A percentile compares a stretch with the other conserved stretches of the same genome.
Evolutionary conservation across 2,888 invertebrate species (phyloP).

Genomic region (Rhimphoctona megacephalus): DNA sequence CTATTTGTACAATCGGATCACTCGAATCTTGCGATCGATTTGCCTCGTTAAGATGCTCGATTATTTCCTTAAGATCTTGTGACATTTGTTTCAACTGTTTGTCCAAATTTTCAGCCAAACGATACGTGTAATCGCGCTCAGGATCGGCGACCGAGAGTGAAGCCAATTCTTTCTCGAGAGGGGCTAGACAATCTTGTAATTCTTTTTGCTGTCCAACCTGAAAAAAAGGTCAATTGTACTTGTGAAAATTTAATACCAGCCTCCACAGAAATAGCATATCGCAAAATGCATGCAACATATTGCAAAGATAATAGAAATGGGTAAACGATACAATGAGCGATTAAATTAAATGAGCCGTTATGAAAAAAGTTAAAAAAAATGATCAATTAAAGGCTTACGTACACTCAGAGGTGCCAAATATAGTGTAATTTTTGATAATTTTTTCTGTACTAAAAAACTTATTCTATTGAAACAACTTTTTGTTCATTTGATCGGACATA

Average conservation of each 20-base stretch:
- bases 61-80: slow-evolving; percentile 97
- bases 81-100: slow-evolving; percentile 97
- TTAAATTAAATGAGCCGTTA: not conserved
- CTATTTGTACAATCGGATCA: slow-evolving; percentile 96
- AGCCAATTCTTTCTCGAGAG: slow-evolving; percentile 93
- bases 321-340: not conserved
- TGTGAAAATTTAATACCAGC: not conserved
- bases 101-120: slow-evolving; percentile 95
- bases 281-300: too few species aligned
- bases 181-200: slow-evolving; percentile 93
- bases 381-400: not conserved
- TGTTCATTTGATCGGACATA: too few species aligned
- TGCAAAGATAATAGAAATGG: not conserved
- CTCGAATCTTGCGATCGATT: slow-evolving; percentile 93
- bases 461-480: too few species aligned
- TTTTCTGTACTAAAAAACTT: too few species aligned
- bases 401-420: too few species aligned
- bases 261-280: not conserved
- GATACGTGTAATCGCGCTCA: slow-evolving; percentile 96
- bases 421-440: too few species aligned
- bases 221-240: slow-evolving; percentile 45
- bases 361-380: not conserved
- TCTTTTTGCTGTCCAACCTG: slow-evolving; percentile 95
- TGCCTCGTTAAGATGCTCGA: slow-evolving; percentile 96
- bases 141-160: slow-evolving; percentile 91